These are phyloP conservation scores for Drosophila melanica DNA, from an alignment of 1,140 invertebrate species.

Conservation along the genomic window DNA sequence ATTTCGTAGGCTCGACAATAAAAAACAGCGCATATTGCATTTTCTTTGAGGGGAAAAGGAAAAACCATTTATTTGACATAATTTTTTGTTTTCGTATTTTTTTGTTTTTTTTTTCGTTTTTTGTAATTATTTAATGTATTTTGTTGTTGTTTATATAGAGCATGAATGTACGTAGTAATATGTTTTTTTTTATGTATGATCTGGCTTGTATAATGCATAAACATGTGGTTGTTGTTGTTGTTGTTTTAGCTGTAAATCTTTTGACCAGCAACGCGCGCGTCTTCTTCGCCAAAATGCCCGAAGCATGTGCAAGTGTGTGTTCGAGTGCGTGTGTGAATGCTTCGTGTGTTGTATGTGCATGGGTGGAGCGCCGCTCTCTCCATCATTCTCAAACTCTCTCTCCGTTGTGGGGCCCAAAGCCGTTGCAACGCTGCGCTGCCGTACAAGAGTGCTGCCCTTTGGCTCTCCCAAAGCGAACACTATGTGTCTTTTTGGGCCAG, in stretches of 20 bases:
- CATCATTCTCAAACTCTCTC: constrained; percentile 80
- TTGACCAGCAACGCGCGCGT: constrained; percentile 48
- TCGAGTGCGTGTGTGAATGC: constrained; percentile 16
- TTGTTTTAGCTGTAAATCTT: constrained; percentile 61
- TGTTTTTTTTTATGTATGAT: constrained; percentile 65
- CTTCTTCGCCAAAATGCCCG: constrained; percentile 48
- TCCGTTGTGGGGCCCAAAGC: constrained; percentile 62
- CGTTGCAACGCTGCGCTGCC: constrained; percentile 51
- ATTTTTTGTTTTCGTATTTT: constrained; percentile 46
- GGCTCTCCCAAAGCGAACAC: constrained; percentile 32
- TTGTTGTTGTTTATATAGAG: constrained; percentile 73
- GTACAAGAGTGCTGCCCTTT: not conserved
- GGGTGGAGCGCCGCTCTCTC: constrained; percentile 38
- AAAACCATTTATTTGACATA: constrained; percentile 83
- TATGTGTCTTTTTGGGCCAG: constrained; percentile 48
- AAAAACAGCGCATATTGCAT: constrained; percentile 19
- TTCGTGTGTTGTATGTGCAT: constrained; percentile 22
- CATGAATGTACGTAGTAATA: constrained; percentile 82
- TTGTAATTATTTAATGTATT: constrained; percentile 50
- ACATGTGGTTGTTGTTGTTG: constrained; percentile 46
- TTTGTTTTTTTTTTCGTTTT: constrained; percentile 42
- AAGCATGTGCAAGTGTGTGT: constrained; percentile 34
- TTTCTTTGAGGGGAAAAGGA: constrained; percentile 79
- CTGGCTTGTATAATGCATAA: constrained; percentile 52
- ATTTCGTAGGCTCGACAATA: no score